Base-by-base conservation (phyloP, 2,888 invertebrate genomes). In the Nomada fabriciana region DNA sequence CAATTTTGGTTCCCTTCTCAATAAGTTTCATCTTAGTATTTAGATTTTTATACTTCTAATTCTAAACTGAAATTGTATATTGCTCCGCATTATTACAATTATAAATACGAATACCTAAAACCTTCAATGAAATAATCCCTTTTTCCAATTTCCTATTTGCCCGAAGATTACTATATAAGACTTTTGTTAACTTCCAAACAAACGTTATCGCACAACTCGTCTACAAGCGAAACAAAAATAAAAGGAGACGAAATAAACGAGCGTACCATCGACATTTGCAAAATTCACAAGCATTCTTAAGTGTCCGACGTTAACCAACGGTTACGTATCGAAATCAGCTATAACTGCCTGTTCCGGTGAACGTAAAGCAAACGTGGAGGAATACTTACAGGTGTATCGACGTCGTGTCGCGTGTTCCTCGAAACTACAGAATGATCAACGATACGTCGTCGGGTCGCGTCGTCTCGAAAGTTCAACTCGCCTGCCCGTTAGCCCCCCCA, bases 371-470 rank as follows among this genome's bases (percentile, higher is more conserved):
- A 53, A 47, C 43, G 13, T 29, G 23, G 15, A 29, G 29, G 29
- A 25, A 20, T 43, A 59, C 69, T 65, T 36, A 64, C 68, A 43
- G 43, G 57, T 64, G 69, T 47, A 78, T 59, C 50, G 60, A 13
- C 61, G 42, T 36, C 57, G 59, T 43, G 25, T 68, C 36, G 29
- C 60, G 47, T 50, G 70, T 59, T 59, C 42, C 20, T 2, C 9
- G 20, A 43, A 75, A 64, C 59, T 18, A 11, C 3, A 13, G 23
- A 59, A 64, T 25, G 55, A 50, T 69, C 57, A 69, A 73, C 11
- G 18, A 69, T 55, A 73, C 53, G 15, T 55, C 53, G 42, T 29
- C 20, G n/a, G 36, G 74, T 36, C 36, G 1, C 25, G 68, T 9
- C 42, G 23, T n/a, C 5, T 13, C 25, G n/a, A 52, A 36, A 10